Conservation (phyloP, 2,797 vertebrate species). For the Cryptoprocta ferox region DNA sequence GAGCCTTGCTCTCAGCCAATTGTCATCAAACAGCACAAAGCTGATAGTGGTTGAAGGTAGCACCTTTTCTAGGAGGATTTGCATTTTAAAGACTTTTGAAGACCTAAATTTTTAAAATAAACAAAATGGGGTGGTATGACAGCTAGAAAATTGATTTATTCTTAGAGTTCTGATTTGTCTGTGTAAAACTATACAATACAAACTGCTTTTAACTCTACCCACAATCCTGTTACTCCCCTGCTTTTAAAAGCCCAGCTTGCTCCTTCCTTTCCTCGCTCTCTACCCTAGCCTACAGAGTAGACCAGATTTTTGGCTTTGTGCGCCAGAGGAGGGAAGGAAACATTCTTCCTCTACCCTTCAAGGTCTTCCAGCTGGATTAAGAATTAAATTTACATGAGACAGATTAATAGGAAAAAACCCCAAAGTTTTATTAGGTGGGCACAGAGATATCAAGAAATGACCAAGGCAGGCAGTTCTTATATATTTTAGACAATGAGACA, state of each 20-base stretch:
- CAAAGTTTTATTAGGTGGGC: background rate
- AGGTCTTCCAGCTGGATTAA: background rate
- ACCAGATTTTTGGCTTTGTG: background rate
- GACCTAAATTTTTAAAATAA: background rate
- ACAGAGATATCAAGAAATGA: background rate
- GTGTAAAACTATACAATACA: background rate
- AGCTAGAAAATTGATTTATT: constrained; percentile 49
- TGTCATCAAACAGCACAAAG: background rate
- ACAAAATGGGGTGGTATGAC: background rate
- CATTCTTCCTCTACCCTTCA: background rate
- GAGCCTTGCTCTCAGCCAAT: constrained; percentile 1
- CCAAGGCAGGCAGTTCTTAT: background rate
- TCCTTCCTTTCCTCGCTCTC: background rate
- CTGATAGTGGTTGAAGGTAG: background rate
- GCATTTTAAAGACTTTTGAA: constrained; percentile 40
- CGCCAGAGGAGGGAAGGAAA: background rate
- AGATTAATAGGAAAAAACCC: background rate
- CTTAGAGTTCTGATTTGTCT: background rate
- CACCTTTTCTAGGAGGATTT: constrained; percentile 8
- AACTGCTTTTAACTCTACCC: constrained; percentile 30
- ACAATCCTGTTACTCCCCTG: background rate
- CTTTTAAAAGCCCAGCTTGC: constrained; percentile 21
- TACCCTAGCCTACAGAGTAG: background rate
- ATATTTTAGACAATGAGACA: background rate
- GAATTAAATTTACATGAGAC: background rate